phyloP scores from a whole-genome alignment of 2,797 vertebrate genomes.

The Chelonia mydas region DNA sequence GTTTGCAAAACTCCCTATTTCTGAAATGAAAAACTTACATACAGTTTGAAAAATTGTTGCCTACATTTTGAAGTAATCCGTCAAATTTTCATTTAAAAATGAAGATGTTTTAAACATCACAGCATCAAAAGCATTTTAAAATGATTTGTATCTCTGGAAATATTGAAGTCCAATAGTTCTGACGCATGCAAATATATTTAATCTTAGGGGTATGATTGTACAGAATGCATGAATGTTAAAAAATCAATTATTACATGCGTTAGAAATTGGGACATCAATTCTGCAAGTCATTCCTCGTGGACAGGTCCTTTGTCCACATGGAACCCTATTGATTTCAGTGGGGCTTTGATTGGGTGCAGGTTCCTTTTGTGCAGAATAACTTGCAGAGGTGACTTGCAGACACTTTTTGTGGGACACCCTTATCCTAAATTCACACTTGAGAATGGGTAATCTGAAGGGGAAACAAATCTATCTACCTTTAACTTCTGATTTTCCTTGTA shows the following conservation, averaged over 20 bases:
- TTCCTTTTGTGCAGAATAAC: background rate
- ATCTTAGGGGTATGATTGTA: background rate
- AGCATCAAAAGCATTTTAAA: background rate
- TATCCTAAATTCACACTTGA: background rate
- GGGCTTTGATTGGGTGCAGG: background rate
- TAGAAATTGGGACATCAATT: background rate
- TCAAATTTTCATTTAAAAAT: background rate
- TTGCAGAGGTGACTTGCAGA: background rate
- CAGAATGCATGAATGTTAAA: background rate
- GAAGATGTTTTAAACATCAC: background rate
- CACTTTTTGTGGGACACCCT: background rate
- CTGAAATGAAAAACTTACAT: background rate
- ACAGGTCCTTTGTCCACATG: background rate
- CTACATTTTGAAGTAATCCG: background rate
- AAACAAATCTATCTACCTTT: background rate
- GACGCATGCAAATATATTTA: background rate
- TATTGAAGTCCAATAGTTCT: background rate
- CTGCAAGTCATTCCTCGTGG: background rate
- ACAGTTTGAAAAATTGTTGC: background rate
- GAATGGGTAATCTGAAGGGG: background rate
- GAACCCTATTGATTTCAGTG: background rate
- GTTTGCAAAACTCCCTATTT: background rate
- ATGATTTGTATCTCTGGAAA: conserved; percentile 1
- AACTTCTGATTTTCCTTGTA: background rate
- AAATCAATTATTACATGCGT: background rate